A percentile compares a stretch with the other conserved stretches of the same genome.
These are phyloP conservation scores for Crossocerus cetratus DNA, from an alignment of 2,888 invertebrate genomes.

Conservation along the genomic window DNA sequence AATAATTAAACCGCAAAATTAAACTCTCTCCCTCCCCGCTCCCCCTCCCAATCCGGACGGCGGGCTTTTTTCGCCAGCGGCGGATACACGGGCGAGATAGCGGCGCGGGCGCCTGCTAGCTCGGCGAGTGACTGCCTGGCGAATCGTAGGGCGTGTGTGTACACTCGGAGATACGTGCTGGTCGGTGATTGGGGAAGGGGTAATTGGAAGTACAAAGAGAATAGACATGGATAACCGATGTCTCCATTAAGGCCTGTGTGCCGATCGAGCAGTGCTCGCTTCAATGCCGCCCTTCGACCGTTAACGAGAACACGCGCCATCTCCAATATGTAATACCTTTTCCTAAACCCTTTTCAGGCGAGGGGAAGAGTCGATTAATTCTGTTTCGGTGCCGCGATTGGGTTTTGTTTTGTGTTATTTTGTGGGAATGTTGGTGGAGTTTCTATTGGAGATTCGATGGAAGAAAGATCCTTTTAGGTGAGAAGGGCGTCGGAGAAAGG, in stretches of 20 bases:
- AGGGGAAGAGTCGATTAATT: no score
- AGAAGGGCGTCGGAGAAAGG: no score
- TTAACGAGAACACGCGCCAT: neutral
- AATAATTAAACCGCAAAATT: constrained; percentile 75
- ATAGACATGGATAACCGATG: constrained; percentile 63
- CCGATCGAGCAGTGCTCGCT: constrained; percentile 51
- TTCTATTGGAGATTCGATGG: no score
- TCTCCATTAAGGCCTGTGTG: constrained; percentile 55
- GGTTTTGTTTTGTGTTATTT: no score
- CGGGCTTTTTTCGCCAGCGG: constrained; percentile 4
- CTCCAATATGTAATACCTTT: constrained; percentile 16
- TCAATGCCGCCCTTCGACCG: constrained; percentile 34
- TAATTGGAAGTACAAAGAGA: constrained; percentile 63
- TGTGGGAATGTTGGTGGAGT: no score
- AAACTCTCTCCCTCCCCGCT: constrained; percentile 55
- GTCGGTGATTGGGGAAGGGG: constrained; percentile 39
- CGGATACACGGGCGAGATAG: neutral
- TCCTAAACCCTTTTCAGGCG: neutral
- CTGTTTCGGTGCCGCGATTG: no score
- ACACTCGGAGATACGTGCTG: no score
- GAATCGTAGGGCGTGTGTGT: constrained; percentile 51
- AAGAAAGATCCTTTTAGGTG: no score
- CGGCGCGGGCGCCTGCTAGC: no score
- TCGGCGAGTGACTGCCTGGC: constrained; percentile 11
- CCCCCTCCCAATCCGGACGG: neutral